Evolutionary conservation across 2,888 invertebrate species (phyloP).

Genomic region (Drosophila hamatofila): DNA sequence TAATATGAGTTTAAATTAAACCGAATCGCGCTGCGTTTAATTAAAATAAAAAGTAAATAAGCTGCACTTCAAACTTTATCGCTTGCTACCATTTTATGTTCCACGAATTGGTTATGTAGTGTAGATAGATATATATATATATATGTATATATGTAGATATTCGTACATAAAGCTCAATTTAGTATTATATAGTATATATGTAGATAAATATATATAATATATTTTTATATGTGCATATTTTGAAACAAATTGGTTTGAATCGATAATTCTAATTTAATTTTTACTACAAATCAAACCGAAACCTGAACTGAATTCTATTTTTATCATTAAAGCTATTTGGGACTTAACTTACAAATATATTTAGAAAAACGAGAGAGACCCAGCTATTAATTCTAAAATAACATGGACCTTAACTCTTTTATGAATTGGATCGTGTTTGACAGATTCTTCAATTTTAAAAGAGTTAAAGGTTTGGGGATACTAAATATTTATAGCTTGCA

Average conservation of each 20-base stretch:
- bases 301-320: neutral
- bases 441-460: neutral
- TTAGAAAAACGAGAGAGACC: neutral
- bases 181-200: neutral
- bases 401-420: neutral
- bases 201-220: conserved; percentile 16
- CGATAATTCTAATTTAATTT: neutral
- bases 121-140: neutral
- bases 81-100: neutral
- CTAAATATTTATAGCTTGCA: neutral
- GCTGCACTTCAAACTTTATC: neutral
- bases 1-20: conserved; percentile 15
- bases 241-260: neutral
- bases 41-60: conserved; percentile 27
- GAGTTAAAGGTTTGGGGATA: neutral
- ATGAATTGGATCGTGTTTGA: neutral
- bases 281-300: neutral
- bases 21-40: conserved; percentile 13
- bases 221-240: conserved; percentile 1
- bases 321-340: neutral
- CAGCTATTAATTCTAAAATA: neutral
- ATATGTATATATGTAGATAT: neutral
- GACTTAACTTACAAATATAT: neutral
- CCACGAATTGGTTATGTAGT: neutral
- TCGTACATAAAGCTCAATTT: conserved; percentile 14